These are phyloP conservation scores for Ciconia maguari DNA, from an alignment of 2,113 vertebrate genomes.

Conservation along the genomic window DNA sequence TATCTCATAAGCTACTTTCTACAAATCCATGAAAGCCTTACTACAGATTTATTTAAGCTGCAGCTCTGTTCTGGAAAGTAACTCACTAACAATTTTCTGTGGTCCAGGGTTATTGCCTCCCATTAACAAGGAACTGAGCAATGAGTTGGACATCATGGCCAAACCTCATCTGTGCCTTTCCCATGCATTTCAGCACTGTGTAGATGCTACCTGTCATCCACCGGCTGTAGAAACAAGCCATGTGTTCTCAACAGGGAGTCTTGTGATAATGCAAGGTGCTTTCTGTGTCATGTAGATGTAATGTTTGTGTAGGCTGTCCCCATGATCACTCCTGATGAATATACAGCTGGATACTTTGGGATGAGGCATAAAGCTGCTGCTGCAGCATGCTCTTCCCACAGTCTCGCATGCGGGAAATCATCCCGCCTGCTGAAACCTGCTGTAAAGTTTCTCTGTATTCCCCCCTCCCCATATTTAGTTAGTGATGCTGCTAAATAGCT, in stretches of 20 bases:
- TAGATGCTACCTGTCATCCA: neutral
- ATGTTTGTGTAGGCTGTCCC: neutral
- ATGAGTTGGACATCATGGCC: too few species aligned
- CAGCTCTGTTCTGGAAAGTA: neutral
- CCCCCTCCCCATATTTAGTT: neutral
- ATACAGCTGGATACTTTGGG: neutral
- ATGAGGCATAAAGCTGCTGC: too few species aligned
- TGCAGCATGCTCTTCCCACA: too few species aligned
- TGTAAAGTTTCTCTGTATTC: neutral
- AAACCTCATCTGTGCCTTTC: neutral
- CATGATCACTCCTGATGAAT: neutral
- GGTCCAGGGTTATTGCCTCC: neutral
- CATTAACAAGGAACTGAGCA: neutral
- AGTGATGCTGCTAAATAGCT: neutral
- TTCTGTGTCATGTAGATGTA: neutral
- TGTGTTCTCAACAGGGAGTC: neutral
- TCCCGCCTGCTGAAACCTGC: neutral
- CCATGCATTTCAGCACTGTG: neutral
- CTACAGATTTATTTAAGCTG: neutral
- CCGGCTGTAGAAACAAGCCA: rapidly evolving
- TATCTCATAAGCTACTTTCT: neutral
- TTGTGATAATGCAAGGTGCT: neutral
- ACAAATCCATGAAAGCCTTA: neutral
- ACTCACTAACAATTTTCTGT: neutral
- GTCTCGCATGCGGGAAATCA: neutral